Conservation (phyloP, 2,797 vertebrate species). For the Diglossa cyanea region DNA sequence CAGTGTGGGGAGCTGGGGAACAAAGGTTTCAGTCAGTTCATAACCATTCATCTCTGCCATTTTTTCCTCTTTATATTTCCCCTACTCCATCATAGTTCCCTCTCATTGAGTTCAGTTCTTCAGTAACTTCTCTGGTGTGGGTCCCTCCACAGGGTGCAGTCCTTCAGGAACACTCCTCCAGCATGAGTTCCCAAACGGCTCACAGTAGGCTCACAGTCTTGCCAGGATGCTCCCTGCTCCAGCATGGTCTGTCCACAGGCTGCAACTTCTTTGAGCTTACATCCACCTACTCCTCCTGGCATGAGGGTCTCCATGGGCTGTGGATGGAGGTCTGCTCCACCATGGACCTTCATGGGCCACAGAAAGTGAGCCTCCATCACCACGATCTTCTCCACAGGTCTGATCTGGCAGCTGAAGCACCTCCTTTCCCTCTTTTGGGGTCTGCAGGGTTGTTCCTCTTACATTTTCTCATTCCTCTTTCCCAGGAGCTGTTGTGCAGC, state of each 20-base stretch:
- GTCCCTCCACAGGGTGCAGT: too few relatives aligned
- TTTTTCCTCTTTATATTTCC: not conserved
- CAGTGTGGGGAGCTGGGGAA: not conserved
- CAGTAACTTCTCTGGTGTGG: not conserved
- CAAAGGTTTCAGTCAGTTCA: not conserved
- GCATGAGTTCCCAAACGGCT: not conserved
- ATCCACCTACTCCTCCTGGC: rapidly evolving
- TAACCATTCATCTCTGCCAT: rapidly evolving
- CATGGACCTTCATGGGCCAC: too few relatives aligned
- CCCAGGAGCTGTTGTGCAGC: not conserved
- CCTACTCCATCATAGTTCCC: not conserved
- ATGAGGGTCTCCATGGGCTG: rapidly evolving
- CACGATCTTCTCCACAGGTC: too few relatives aligned
- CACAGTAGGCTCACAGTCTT: not conserved
- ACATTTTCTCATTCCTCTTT: not conserved
- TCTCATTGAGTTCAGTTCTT: not conserved
- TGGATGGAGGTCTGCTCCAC: not conserved
- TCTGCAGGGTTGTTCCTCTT: not conserved
- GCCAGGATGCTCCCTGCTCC: not conserved
- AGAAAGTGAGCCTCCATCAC: not conserved
- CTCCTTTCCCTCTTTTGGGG: not conserved
- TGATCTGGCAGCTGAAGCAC: not conserved
- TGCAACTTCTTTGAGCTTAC: not conserved
- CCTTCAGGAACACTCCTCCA: not conserved
- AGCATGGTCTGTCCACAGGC: rapidly evolving